Evolutionary conservation across 2,888 invertebrate genomes (phyloP).

Genomic region (Agrochola lota): DNA sequence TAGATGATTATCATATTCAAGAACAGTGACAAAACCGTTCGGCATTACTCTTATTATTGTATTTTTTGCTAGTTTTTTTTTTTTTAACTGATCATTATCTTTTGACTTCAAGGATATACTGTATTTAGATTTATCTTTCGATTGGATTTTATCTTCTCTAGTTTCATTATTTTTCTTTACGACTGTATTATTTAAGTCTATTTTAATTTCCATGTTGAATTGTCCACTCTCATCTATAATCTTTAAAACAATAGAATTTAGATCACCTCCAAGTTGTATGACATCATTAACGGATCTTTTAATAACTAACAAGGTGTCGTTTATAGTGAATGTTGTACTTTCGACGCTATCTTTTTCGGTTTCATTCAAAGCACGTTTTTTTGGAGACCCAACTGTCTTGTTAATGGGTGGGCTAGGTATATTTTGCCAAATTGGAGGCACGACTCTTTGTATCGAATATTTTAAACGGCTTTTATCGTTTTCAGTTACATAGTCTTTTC

Average conservation of each 20-base stretch:
- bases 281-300: constrained; percentile 74
- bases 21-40: constrained; percentile 67
- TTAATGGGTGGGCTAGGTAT: background rate
- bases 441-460: constrained; percentile 11
- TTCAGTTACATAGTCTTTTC: background rate
- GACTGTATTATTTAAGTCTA: constrained; percentile 59
- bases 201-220: constrained; percentile 76
- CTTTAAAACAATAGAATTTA: constrained; percentile 70
- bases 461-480: background rate
- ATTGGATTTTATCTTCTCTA: constrained; percentile 29
- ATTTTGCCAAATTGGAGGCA: constrained; percentile 26
- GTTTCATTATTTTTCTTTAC: constrained; percentile 26
- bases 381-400: background rate
- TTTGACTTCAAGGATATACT: constrained; percentile 26
- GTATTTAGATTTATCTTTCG: constrained; percentile 22
- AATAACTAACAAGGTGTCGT: background rate
- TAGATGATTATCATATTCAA: constrained; percentile 42
- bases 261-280: constrained; percentile 57
- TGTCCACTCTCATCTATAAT: constrained; percentile 70
- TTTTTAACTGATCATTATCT: constrained; percentile 16
- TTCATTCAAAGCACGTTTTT: background rate
- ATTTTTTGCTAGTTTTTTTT: constrained; percentile 45
- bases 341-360: background rate
- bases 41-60: constrained; percentile 68
- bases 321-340: background rate